Conservation (phyloP, 2,797 vertebrate genomes). For the Sylvilagus floridanus region DNA sequence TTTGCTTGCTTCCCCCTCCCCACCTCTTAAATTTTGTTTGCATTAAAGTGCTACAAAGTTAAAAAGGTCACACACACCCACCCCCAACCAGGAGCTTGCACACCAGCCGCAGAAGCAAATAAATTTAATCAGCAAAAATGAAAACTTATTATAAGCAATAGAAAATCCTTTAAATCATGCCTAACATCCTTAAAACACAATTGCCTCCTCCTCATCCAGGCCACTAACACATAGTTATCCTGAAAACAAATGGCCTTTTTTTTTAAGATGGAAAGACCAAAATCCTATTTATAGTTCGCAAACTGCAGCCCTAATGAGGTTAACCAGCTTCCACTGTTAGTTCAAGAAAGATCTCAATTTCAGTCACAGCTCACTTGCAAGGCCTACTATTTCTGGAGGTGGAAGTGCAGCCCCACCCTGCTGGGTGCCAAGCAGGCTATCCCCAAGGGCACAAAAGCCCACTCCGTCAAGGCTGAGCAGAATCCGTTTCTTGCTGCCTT, state of each 20-base stretch:
- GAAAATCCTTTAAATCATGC: constrained; percentile 77
- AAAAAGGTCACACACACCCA: constrained; percentile 74
- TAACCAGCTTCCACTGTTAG: constrained; percentile 48
- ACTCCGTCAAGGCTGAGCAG: constrained; percentile 32
- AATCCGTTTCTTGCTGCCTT: constrained; percentile 58
- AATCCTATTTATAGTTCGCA: constrained; percentile 72
- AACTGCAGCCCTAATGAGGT: constrained; percentile 38
- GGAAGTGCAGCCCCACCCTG: neutral
- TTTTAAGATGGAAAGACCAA: constrained; percentile 37
- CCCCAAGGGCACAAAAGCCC: constrained; percentile 50
- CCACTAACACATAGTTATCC: constrained; percentile 64
- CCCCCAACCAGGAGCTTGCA: constrained; percentile 51
- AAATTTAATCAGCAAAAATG: constrained; percentile 81
- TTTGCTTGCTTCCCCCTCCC: constrained; percentile 63
- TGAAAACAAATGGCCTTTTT: constrained; percentile 60
- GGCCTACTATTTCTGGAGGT: constrained; percentile 1
- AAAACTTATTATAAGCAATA: constrained; percentile 76
- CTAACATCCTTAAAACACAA: constrained; percentile 77
- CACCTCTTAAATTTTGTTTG: constrained; percentile 74
- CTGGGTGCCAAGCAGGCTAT: neutral
- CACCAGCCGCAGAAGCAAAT: constrained; percentile 66
- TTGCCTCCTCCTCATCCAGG: constrained; percentile 61
- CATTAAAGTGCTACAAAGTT: constrained; percentile 79
- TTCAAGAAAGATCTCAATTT: constrained; percentile 61
- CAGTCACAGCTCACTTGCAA: constrained; percentile 52